phyloP scores from a whole-genome alignment of 2,113 vertebrate genomes.

The Caranx ignobilis region DNA sequence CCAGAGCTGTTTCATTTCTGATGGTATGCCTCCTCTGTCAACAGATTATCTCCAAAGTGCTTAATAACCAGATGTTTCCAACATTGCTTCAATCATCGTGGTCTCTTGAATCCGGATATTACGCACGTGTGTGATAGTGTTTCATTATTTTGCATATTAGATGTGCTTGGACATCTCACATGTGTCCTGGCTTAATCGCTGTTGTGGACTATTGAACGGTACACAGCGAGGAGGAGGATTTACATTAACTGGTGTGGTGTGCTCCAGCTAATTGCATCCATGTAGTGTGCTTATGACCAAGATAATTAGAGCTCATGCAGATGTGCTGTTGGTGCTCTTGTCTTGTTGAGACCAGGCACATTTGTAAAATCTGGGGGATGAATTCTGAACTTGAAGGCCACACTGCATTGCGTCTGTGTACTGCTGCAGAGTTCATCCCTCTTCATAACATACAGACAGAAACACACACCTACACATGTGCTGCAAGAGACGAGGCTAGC shows the following conservation, averaged over 20 bases:
- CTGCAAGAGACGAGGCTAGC: constrained; percentile 49
- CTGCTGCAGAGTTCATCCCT: constrained; percentile 66
- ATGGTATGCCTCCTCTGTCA: constrained; percentile 39
- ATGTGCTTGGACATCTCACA: constrained; percentile 22
- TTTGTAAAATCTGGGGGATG: constrained; percentile 35
- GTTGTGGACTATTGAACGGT: constrained; percentile 21
- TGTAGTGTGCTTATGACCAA: background rate
- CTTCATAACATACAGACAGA: constrained; percentile 66
- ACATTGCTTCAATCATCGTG: background rate
- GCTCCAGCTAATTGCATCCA: constrained; percentile 23
- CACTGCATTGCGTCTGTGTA: constrained; percentile 55
- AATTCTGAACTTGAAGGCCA: constrained; percentile 43
- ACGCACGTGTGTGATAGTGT: constrained; percentile 33
- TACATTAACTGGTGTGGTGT: constrained; percentile 11
- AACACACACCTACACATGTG: constrained; percentile 53
- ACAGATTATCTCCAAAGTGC: constrained; percentile 35
- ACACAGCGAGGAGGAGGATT: constrained; percentile 13
- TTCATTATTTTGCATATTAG: constrained; percentile 42
- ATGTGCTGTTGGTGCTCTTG: constrained; percentile 10
- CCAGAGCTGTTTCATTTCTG: constrained; percentile 46
- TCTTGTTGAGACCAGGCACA: constrained; percentile 52
- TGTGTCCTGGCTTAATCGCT: constrained; percentile 11
- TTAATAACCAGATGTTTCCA: constrained; percentile 51
- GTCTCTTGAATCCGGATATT: constrained; percentile 23
- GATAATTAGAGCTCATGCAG: constrained; percentile 37